Base-by-base conservation (phyloP, 2,797 vertebrate genomes). In the Cossypha niveicapilla region DNA sequence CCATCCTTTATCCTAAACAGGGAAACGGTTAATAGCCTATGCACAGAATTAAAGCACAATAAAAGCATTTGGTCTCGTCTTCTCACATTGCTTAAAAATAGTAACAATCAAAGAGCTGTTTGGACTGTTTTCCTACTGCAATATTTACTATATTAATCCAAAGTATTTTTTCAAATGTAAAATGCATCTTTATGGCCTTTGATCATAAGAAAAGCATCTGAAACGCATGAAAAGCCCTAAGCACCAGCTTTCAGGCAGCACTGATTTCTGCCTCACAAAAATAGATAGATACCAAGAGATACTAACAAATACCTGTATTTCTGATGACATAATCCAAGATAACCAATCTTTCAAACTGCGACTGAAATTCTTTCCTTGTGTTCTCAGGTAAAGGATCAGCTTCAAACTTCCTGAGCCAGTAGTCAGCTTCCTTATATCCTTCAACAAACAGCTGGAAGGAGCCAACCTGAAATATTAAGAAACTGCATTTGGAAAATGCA, bases 361-460 rank as follows among this genome's bases (percentile, higher is more conserved):
- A 98, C 97, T 99, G 99, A 96, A 99, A 98, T 96, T 99, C 99
- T 96, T 99, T 99, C 95, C 99, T 98, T 94, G 98, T 99, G 97
- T 99, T 99, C 97, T 99, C 99, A 18, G 99, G 98, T 81, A 99
- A 98, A 86, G 99, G 98, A 47, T 99, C 98, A 1, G 99, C 98
- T 97, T 99, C 99, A 97, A 99, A 99, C 97, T 98, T 99, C 86
- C 99, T 98, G 96, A 99, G 98, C 99, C 99, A 99, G 97, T 98
- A 98, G 93, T 99, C 99, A 28, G 99, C 99, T 95, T 99, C 99
- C 78, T 98, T 99, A 96, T 99, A 99, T 32, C 98, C 98, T 95
- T 99, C 99, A 94, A 99, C 99, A 94, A 99, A 99, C 47, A 99
- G 97, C 98, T 99, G 99, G 93, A 99, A 99, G 18, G 99, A 99